Conservation (phyloP, 2,888 invertebrate genomes). For the Margaritifera margaritifera region DNA sequence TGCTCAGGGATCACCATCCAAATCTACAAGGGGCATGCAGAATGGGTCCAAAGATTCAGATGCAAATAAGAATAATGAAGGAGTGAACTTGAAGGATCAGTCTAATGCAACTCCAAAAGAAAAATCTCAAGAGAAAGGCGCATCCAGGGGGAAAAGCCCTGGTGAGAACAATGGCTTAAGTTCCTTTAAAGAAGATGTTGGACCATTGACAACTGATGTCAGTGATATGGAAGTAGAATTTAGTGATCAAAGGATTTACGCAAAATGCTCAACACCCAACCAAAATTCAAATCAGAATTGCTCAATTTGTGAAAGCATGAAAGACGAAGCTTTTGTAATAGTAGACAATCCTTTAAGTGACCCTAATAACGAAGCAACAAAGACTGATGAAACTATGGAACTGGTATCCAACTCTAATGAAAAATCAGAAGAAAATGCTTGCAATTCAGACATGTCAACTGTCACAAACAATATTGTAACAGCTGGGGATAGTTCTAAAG, state of each 20-base stretch:
- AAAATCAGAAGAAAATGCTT: too few relatives aligned
- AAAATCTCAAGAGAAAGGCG: neutral
- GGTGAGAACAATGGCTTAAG: neutral
- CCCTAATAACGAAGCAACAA: too few relatives aligned
- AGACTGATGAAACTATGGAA: too few relatives aligned
- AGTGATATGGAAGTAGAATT: constrained; percentile 7
- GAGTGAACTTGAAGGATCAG: neutral
- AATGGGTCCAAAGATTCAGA: too few relatives aligned
- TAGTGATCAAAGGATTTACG: constrained; percentile 84
- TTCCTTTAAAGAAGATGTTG: neutral
- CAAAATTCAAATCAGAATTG: constrained; percentile 30
- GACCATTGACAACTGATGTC: too few relatives aligned
- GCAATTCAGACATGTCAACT: too few relatives aligned
- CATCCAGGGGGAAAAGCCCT: neutral
- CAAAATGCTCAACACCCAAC: constrained; percentile 81
- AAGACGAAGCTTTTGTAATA: constrained; percentile 13
- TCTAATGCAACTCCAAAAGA: constrained; percentile 3
- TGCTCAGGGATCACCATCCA: too few relatives aligned
- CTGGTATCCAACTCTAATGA: too few relatives aligned
- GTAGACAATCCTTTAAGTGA: constrained; percentile 4
- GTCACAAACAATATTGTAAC: neutral
- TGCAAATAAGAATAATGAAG: too few relatives aligned
- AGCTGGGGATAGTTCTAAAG: constrained; percentile 3
- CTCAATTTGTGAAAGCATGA: constrained; percentile 27
- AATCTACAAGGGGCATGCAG: too few relatives aligned